phyloP scores from a whole-genome alignment of 2,113 vertebrate species.

The Panurus biarmicus region DNA sequence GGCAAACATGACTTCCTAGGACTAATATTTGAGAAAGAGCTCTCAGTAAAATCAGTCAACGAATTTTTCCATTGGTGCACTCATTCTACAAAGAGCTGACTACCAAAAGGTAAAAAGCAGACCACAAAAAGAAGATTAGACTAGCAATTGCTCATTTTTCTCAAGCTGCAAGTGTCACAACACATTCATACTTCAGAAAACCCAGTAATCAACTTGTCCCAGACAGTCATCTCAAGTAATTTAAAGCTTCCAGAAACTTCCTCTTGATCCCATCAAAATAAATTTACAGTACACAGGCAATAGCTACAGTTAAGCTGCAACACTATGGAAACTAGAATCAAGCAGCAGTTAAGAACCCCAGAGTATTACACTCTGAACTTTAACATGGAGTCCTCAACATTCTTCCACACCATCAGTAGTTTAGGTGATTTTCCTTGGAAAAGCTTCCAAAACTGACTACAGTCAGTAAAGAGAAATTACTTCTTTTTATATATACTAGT shows the following conservation, averaged over 20 bases:
- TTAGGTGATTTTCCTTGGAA: not conserved
- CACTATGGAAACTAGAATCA: not conserved
- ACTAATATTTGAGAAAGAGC: not conserved
- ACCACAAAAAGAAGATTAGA: not conserved
- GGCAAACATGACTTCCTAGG: not conserved
- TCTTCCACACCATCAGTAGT: not conserved
- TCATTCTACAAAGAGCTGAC: not conserved
- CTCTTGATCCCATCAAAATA: not conserved
- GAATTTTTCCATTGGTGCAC: accelerated
- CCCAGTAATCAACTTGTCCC: not conserved
- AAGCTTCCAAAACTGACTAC: not conserved
- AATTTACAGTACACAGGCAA: not conserved
- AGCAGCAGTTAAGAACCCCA: not conserved
- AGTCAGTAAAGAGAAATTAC: not conserved
- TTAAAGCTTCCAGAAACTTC: not conserved
- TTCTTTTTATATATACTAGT: not conserved
- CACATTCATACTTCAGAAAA: not conserved
- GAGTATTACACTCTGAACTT: not conserved
- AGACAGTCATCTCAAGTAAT: not conserved
- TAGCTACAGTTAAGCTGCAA: not conserved
- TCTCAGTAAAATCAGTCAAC: not conserved
- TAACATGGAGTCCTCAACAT: not conserved
- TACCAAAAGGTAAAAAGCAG: not conserved
- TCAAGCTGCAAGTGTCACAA: not conserved
- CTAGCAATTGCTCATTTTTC: not conserved